A percentile compares a stretch with the other conserved stretches of the same genome.
phyloP scores from a whole-genome alignment of 2,113 vertebrate species.

The Rutilus rutilus region DNA sequence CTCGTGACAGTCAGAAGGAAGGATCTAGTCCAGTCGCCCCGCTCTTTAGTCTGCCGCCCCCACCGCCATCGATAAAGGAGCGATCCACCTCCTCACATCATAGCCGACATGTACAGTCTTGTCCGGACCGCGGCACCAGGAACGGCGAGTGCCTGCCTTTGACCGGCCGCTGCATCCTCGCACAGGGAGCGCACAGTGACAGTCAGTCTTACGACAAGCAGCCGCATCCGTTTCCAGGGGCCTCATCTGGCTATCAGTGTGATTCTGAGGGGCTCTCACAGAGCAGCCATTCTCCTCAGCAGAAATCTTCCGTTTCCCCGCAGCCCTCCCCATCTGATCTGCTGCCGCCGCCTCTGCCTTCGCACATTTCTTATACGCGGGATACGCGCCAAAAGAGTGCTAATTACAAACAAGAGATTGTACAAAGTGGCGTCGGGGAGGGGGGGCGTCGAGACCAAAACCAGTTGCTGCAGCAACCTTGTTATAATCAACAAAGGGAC shows the following conservation, averaged over 20 bases:
- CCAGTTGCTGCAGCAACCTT: slow-evolving; percentile 73
- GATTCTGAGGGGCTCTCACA: slow-evolving; percentile 67
- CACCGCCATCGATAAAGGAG: slow-evolving; percentile 65
- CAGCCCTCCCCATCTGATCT: slow-evolving; percentile 74
- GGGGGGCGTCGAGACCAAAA: slow-evolving; percentile 73
- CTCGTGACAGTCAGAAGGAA: slow-evolving; percentile 35
- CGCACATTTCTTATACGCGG: slow-evolving; percentile 64
- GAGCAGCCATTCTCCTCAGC: slow-evolving; percentile 68
- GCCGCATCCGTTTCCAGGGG: slow-evolving; percentile 70
- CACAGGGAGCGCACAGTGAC: slow-evolving; percentile 63
- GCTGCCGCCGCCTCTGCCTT: slow-evolving; percentile 69
- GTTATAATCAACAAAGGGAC: slow-evolving; percentile 72
- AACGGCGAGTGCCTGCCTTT: slow-evolving; percentile 68
- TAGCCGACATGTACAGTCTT: slow-evolving; percentile 69
- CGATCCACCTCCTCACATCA: slow-evolving; percentile 64
- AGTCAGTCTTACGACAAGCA: slow-evolving; percentile 55
- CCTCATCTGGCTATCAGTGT: slow-evolving; percentile 66
- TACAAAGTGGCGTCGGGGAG: slow-evolving; percentile 73
- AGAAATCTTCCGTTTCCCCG: slow-evolving; percentile 63
- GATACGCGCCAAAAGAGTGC: slow-evolving; percentile 70
- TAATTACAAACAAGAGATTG: slow-evolving; percentile 73
- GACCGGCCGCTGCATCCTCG: slow-evolving; percentile 65
- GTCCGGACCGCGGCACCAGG: slow-evolving; percentile 62
- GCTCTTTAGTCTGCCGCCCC: slow-evolving; percentile 61
- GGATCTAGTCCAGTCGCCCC: slow-evolving; percentile 56